These are phyloP conservation scores for Melanocharis versteri DNA, from an alignment of 2,113 vertebrate species.

Conservation along the genomic window DNA sequence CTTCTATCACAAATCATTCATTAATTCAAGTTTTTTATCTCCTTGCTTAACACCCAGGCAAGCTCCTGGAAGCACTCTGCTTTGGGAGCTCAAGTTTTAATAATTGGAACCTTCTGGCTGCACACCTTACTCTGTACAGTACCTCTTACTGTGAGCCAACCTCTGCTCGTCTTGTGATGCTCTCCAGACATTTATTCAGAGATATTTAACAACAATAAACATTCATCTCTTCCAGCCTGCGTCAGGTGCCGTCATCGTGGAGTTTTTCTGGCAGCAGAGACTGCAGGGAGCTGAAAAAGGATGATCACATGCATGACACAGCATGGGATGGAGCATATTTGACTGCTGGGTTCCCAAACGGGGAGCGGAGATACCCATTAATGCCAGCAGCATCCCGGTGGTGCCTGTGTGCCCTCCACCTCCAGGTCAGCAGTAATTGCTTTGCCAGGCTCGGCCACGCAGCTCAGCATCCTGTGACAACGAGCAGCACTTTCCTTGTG, in stretches of 20 bases:
- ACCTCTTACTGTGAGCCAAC: neutral
- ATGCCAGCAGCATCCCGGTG: fast-evolving
- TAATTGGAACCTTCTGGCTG: neutral
- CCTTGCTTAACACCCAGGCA: neutral
- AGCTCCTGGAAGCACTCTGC: neutral
- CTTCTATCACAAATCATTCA: neutral
- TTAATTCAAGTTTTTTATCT: neutral
- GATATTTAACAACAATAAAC: neutral
- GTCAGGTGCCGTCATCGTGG: fast-evolving
- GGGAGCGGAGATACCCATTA: neutral
- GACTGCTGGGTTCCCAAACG: neutral
- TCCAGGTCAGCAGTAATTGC: neutral
- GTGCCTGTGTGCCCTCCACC: neutral
- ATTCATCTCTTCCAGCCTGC: neutral
- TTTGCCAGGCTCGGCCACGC: neutral
- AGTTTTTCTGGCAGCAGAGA: neutral
- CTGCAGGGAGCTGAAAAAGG: neutral
- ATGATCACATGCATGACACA: neutral
- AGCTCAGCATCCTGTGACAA: fast-evolving
- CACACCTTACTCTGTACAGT: neutral
- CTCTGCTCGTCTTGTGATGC: neutral
- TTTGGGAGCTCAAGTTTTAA: neutral
- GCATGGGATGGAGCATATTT: neutral
- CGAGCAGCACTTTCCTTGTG: neutral
- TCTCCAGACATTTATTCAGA: neutral